Evolutionary conservation across 2,888 invertebrate genomes (phyloP).

Genomic region (Sesia apiformis): DNA sequence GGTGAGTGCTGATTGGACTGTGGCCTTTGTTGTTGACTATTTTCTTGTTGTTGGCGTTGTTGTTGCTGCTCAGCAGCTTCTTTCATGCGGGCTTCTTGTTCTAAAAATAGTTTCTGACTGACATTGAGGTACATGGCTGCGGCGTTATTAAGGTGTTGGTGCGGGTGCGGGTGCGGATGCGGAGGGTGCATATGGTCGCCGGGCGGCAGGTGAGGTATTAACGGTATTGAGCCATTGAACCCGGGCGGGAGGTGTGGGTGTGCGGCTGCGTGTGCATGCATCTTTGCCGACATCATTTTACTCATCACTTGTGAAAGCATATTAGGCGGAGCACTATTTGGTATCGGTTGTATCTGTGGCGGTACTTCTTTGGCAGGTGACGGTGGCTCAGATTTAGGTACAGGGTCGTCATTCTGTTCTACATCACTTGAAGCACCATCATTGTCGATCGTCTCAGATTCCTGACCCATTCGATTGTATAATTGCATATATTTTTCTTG

Average conservation of each 20-base stretch:
- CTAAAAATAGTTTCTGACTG: conserved; percentile 84
- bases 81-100: conserved; percentile 85
- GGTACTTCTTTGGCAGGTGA: conserved; percentile 70
- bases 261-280: conserved; percentile 72
- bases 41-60: conserved; percentile 39
- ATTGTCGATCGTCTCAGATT: conserved; percentile 82
- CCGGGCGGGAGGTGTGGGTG: conserved; percentile 75
- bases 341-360: conserved; percentile 56
- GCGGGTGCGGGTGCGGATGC: conserved; percentile 73
- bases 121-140: conserved; percentile 85
- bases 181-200: conserved; percentile 69
- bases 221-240: conserved; percentile 73
- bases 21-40: conserved; percentile 73
- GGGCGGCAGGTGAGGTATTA: conserved; percentile 73
- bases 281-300: conserved; percentile 78
- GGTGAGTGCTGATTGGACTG: conserved; percentile 76
- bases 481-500: conserved; percentile 92
- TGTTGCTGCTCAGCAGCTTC: conserved; percentile 77
- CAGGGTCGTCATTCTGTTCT: conserved; percentile 70
- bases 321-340: conserved; percentile 57
- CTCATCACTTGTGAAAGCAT: conserved; percentile 79
- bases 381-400: conserved; percentile 74
- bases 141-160: conserved; percentile 76
- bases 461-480: conserved; percentile 88
- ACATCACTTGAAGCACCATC: conserved; percentile 84